Evolutionary conservation across 2,113 vertebrate genomes (phyloP), one percentile per base, ranked within the genome.

Genomic region (Neodontobutis hainanensis): DNA sequence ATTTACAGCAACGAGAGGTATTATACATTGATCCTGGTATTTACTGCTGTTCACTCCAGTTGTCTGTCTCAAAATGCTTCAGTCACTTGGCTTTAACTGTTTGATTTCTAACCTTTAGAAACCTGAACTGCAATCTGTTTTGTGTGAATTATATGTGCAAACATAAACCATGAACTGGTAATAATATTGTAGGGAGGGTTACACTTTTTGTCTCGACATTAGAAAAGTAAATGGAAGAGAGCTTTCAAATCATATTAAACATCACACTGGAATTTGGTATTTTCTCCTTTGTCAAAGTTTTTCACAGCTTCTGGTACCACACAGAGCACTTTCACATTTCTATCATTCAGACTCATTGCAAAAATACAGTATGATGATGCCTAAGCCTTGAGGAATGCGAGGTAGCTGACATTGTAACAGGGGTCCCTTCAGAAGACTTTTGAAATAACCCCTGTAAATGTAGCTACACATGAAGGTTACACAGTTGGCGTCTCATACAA

Each of bases 381-480:
- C 36, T 55, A 40, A 57, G 62, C 7, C 4, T 38, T 6, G 4
- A 68, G 60, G 44, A 78, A 74, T 27, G 1, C 0, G 27, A 12
- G 50, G 38, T 65, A 70, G 73, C 42, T 57, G 68, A 76, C 61
- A 80, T 15, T 78, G 45, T 73, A 74, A 68, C 55, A n/a, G 16
- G 64, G 74, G 81, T 77, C 77, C 68, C 69, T 6, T n/a, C 44
- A 32, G 38, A 80, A 65, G 65, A 67, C 62, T 73, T 73, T 35
- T 72, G 83, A 66, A 77, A 78, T 82, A 78, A 62, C 57, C 79
- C 56, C 43, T 51, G 56, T 68, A 80, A 70, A 80, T 76, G 69
- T 72, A 59, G 66, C 50, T 68, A 71, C 70, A 80, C 73, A 63
- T 66, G 68, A 82, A 85, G 87, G 85, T 88, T 73, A 85, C 55